Evolutionary conservation across 1,140 invertebrate genomes (phyloP).

Genomic region (Lucilia cuprina): DNA sequence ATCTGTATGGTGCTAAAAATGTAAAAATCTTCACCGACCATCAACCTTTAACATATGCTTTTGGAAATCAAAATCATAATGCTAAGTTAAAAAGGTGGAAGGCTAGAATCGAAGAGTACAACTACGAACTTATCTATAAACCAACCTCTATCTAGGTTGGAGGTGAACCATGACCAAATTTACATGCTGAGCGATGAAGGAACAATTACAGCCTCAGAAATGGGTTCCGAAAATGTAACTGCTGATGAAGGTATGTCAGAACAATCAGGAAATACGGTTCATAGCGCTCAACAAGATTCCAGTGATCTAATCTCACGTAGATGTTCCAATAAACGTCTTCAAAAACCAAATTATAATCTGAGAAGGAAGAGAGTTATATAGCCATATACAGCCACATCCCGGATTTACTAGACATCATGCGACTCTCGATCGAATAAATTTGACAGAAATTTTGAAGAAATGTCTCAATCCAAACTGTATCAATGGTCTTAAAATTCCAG

Average conservation of each 20-base stretch:
- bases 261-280: no score
- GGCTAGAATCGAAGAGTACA: conserved; percentile 49
- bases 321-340: no score
- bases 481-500: conserved; percentile 37
- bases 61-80: conserved; percentile 55
- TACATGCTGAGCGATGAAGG: no score
- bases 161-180: no score
- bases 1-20: no score
- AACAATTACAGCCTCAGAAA: no score
- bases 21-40: conserved; percentile 41
- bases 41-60: conserved; percentile 53
- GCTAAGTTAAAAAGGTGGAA: conserved; percentile 46
- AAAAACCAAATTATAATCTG: no score
- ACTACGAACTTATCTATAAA: conserved; percentile 62
- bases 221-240: no score
- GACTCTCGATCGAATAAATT: conserved; percentile 52
- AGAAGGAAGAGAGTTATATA: no score
- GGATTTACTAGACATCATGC: conserved; percentile 52
- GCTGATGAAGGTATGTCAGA: no score
- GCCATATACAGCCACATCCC: conserved; percentile 35
- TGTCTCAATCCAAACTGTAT: conserved; percentile 37
- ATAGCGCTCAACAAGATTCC: no score
- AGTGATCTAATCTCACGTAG: no score
- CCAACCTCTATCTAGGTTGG: not conserved
- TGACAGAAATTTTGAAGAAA: conserved; percentile 38